phyloP scores from a whole-genome alignment of 1,140 invertebrate species.

The Apis florea region DNA sequence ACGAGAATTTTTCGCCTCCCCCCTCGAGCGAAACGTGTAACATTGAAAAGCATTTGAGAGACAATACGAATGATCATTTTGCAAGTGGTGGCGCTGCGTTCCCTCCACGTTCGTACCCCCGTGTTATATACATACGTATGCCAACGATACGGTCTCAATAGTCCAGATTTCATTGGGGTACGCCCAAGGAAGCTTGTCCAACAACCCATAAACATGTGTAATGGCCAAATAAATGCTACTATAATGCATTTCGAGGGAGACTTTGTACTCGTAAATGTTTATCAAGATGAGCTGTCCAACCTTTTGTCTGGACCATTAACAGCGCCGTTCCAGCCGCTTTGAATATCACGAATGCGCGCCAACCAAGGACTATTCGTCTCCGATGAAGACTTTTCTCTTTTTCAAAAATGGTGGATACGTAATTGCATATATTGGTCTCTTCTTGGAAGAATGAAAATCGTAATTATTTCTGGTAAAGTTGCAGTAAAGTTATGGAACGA shows the following conservation, averaged over 20 bases:
- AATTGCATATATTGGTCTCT: not conserved
- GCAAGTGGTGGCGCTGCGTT: not conserved
- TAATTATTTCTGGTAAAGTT: not conserved
- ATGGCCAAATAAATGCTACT: constrained; percentile 44
- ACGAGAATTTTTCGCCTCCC: not conserved
- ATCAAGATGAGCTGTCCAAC: constrained; percentile 27
- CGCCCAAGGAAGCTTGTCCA: constrained; percentile 30
- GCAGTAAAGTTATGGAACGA: no score
- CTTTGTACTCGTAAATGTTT: constrained; percentile 44
- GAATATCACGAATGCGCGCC: not conserved
- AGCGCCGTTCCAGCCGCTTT: not conserved
- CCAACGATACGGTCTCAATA: constrained; percentile 28
- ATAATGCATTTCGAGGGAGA: constrained; percentile 30
- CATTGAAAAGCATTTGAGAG: constrained; percentile 8
- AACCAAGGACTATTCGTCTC: not conserved
- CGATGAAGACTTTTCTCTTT: not conserved
- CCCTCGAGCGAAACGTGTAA: not conserved
- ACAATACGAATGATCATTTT: constrained; percentile 25
- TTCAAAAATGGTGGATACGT: not conserved
- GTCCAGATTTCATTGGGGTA: constrained; percentile 31
- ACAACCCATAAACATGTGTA: constrained; percentile 45
- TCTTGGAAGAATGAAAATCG: not conserved
- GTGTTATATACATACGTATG: not conserved
- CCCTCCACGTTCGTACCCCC: not conserved
- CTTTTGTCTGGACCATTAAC: constrained; percentile 22